Conservation (phyloP, 2,888 invertebrate species). For the Diplazon laetatorius region DNA sequence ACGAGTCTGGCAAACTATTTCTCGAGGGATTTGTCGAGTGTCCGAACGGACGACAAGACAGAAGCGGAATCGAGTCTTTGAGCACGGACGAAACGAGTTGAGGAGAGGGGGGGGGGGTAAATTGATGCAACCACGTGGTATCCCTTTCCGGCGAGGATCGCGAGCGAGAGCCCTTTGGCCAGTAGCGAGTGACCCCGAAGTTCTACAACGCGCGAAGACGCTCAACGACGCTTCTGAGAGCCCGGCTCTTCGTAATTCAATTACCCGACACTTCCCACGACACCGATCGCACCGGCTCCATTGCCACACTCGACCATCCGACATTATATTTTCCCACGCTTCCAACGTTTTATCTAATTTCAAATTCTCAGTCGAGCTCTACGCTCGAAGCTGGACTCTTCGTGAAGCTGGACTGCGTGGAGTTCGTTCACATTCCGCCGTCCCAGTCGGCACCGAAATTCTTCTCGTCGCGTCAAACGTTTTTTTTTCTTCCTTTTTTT, state of each 20-base stretch:
- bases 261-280: constrained; percentile 27
- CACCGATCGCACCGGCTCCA: neutral
- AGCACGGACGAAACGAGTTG: neutral
- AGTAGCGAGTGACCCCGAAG: neutral
- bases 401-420: no score
- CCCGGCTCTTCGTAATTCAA: constrained; percentile 31
- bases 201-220: constrained; percentile 10
- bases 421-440: neutral
- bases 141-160: neutral
- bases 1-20: constrained; percentile 36
- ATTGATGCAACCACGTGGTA: constrained; percentile 27
- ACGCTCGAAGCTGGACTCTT: neutral
- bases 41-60: constrained; percentile 12
- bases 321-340: neutral
- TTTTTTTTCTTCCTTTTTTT: neutral
- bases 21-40: constrained; percentile 29
- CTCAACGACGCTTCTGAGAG: constrained; percentile 25
- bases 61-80: constrained; percentile 25
- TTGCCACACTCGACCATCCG: constrained; percentile 1
- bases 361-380: constrained; percentile 14
- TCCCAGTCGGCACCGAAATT: neutral
- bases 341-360: neutral
- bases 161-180: neutral
- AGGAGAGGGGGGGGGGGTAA: constrained; percentile 31
- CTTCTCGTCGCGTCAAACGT: neutral